A percentile compares a stretch with the other conserved stretches of the same genome.
These are phyloP conservation scores for Ecliptopera silaceata DNA, from an alignment of 2,888 invertebrate species.

Conservation along the genomic window DNA sequence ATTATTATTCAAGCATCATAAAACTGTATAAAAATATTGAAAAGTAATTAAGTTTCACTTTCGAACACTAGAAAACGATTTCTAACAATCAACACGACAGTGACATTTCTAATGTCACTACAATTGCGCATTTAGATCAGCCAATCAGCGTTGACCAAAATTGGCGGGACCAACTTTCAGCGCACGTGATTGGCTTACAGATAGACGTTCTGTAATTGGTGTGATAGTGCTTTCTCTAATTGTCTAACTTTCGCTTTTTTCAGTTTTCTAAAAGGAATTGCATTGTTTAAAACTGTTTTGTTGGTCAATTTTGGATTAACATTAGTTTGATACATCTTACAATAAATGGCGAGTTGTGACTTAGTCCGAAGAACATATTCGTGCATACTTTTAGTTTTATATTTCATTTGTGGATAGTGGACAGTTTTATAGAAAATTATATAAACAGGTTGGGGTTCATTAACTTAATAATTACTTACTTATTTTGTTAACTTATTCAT, in stretches of 20 bases:
- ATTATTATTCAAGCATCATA: too few relatives aligned
- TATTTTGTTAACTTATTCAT: too few relatives aligned
- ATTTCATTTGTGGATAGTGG: too few relatives aligned
- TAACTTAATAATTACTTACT: too few relatives aligned
- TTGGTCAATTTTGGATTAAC: not conserved
- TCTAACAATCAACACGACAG: slow-evolving; percentile 21
- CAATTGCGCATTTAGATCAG: slow-evolving; percentile 44
- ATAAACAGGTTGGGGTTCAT: too few relatives aligned
- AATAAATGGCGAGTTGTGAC: too few relatives aligned
- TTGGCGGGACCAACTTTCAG: slow-evolving; percentile 59
- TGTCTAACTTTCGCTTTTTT: slow-evolving; percentile 65
- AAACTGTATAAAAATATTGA: not conserved
- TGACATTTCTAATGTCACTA: slow-evolving; percentile 35
- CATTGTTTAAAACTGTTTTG: slow-evolving; percentile 2
- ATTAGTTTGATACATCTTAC: too few relatives aligned
- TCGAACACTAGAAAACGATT: slow-evolving; percentile 1
- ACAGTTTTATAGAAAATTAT: too few relatives aligned
- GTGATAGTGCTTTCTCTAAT: slow-evolving; percentile 62
- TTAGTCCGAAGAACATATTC: too few relatives aligned
- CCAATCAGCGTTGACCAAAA: slow-evolving; percentile 56
- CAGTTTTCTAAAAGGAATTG: slow-evolving; percentile 41
- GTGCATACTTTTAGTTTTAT: too few relatives aligned
- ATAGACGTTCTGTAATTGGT: slow-evolving; percentile 61
- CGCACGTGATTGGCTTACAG: slow-evolving; percentile 62
- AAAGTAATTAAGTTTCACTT: not conserved